Percentiles rank a stretch among this genome's conserved stretches.
phyloP scores from a whole-genome alignment of 2,113 vertebrate genomes.

The Macquaria australasica region DNA sequence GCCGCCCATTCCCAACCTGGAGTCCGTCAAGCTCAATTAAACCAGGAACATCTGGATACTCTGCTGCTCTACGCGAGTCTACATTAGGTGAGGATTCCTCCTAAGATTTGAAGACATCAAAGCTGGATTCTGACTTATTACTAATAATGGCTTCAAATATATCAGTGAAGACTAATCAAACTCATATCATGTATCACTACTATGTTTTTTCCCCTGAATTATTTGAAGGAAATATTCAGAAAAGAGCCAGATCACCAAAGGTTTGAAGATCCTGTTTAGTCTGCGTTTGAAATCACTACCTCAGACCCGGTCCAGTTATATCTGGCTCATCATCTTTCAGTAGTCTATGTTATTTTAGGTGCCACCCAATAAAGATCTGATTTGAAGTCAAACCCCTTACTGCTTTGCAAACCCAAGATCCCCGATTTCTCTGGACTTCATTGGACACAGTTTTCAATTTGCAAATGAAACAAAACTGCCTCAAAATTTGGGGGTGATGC shows the following conservation, averaged over 20 bases:
- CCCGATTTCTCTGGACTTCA: too few species aligned
- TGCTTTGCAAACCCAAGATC: too few species aligned
- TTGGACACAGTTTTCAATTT: too few species aligned
- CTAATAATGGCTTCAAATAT: not conserved
- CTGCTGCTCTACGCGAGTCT: not conserved
- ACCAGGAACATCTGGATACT: conserved; percentile 37
- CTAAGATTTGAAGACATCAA: conserved; percentile 18
- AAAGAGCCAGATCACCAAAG: not conserved
- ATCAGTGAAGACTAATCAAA: not conserved
- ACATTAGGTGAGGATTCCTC: conserved; percentile 1
- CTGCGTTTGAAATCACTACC: not conserved
- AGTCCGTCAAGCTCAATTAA: conserved; percentile 35
- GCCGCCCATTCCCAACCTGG: not conserved
- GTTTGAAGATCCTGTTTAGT: not conserved
- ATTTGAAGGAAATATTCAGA: not conserved
- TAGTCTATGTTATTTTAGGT: not conserved
- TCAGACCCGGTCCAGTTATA: not conserved
- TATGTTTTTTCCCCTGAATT: not conserved
- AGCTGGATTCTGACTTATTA: conserved; percentile 15
- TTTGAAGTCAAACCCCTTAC: too few species aligned
- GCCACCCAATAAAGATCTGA: not conserved
- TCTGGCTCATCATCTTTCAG: not conserved
- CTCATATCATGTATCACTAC: not conserved
- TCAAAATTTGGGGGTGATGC: too few species aligned
- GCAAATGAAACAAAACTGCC: too few species aligned